A percentile compares a stretch with the other conserved stretches of the same genome.
These are phyloP conservation scores for Augiades crinisus DNA, from an alignment of 2,888 invertebrate genomes.

Conservation along the genomic window DNA sequence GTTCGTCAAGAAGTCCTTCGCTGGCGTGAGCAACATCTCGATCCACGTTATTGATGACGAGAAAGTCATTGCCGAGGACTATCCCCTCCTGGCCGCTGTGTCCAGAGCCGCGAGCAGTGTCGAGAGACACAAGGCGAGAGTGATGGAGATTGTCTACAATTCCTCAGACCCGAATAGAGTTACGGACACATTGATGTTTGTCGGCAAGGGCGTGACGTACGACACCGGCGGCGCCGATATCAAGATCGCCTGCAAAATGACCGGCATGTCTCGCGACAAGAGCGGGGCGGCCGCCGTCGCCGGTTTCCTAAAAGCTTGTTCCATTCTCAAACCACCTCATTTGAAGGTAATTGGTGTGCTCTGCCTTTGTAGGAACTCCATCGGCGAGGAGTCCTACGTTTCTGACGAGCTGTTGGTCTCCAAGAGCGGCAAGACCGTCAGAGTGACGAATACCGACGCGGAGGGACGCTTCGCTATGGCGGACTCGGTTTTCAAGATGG, in stretches of 20 bases:
- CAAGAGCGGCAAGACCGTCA: conserved; percentile 88
- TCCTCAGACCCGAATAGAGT: conserved; percentile 71
- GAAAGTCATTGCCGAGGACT: conserved; percentile 84
- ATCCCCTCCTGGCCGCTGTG: conserved; percentile 89
- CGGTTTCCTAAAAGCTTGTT: conserved; percentile 91
- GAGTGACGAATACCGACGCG: conserved; percentile 95
- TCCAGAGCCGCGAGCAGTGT: conserved; percentile 87
- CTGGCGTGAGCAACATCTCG: conserved; percentile 80
- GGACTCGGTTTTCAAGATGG: conserved; percentile 83
- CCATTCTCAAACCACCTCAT: conserved; percentile 86
- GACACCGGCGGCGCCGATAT: conserved; percentile 90
- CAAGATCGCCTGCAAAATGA: conserved; percentile 87
- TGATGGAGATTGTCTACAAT: conserved; percentile 83
- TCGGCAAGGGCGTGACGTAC: conserved; percentile 94
- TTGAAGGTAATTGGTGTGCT: conserved; percentile 89
- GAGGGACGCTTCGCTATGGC: conserved; percentile 96
- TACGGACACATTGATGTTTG: conserved; percentile 87
- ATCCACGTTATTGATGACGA: conserved; percentile 84
- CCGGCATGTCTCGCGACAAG: conserved; percentile 94
- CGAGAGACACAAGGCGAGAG: conserved; percentile 84
- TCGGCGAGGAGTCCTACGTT: conserved; percentile 92
- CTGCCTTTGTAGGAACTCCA: conserved; percentile 92
- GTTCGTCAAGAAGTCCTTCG: conserved; percentile 85
- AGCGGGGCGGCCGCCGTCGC: conserved; percentile 95
- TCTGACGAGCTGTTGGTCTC: conserved; percentile 92